Evolutionary conservation across 2,113 vertebrate species (phyloP), one percentile per base, ranked within the genome.

Genomic region (Illadopsis cleaveri): DNA sequence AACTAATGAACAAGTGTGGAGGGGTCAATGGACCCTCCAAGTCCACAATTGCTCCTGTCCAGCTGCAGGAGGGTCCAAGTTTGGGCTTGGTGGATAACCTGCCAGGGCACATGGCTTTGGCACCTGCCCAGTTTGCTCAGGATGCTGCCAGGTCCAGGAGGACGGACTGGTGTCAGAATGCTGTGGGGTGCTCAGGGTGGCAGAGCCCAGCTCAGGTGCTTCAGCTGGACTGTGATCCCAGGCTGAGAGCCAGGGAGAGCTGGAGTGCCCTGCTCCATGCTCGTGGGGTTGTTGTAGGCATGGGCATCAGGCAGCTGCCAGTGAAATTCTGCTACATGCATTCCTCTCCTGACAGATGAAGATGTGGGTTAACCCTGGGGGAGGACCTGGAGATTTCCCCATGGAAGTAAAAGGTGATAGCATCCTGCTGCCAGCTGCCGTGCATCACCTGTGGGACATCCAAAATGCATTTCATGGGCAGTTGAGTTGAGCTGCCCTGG

Each of bases 391-490:
- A 73, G 58, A 80, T 77, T 40, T 77, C 68, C 33, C 40, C 31
- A 25, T 6, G 7, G 66, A 82, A 71, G 15, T 57, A 48, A 72
- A 89, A 73, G 53, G n/a, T 58, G n/a, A 37, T 57, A 37, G 62
- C 22, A 64, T 69, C 44, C 57, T 10, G 1, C 65, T 5, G 2
- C 53, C 3, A 5, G 35, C 76, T 71, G 42, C 48, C 2, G 0
- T 1, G 1, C 30, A 58, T 14, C 56, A 75, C 47, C 47, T 1
- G 0, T 1, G 1, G 27, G 48, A 4, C 60, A 79, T 76, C 82
- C 82, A 35, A 87, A 92, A 87, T 45, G 79, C 71, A 30, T 82
- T 80, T 73, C 0, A 0, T 21, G 33, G 62, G 71, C 88, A 72
- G 22, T 0, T 53, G 44, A 72, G 22, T 0, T 53, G 44, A 90